Conservation (phyloP, 2,888 invertebrate genomes). For the Eledona agricola region DNA sequence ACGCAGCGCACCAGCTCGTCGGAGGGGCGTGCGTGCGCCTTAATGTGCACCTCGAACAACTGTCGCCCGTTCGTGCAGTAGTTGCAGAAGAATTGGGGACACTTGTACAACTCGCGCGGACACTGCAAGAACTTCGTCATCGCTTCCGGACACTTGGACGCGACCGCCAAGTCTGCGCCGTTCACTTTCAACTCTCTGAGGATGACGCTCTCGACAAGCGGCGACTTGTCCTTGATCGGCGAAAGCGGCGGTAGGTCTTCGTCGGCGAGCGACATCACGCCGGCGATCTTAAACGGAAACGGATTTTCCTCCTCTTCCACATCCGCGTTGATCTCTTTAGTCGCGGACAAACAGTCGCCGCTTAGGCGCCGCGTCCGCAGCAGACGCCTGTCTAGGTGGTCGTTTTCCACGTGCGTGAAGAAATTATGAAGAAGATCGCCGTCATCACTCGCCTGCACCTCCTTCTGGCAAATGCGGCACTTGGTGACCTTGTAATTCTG, state of each 20-base stretch:
- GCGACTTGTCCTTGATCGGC: constrained; percentile 18
- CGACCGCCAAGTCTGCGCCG: constrained; percentile 40
- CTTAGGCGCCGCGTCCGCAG: constrained; percentile 62
- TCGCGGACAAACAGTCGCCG: constrained; percentile 62
- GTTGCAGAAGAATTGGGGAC: constrained; percentile 65
- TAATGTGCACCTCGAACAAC: constrained; percentile 61
- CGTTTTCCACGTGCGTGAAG: constrained; percentile 39
- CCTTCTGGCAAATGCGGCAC: constrained; percentile 33
- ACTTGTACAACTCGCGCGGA: constrained; percentile 65
- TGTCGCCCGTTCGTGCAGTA: constrained; percentile 60
- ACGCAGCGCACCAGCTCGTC: constrained; percentile 62
- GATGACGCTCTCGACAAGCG: constrained; percentile 36
- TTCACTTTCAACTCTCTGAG: constrained; percentile 48
- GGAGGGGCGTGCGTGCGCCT: constrained; percentile 49
- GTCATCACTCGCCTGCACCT: constrained; percentile 8
- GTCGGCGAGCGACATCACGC: constrained; percentile 53
- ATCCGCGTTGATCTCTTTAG: constrained; percentile 51
- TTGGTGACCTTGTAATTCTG: constrained; percentile 27
- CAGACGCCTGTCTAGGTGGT: constrained; percentile 4
- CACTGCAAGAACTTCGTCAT: constrained; percentile 54
- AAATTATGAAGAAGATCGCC: constrained; percentile 39
- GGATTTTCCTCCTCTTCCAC: constrained; percentile 49
- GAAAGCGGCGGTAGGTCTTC: constrained; percentile 25
- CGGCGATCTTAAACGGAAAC: constrained; percentile 62
- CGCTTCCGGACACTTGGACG: constrained; percentile 53